Evolutionary conservation across 2,888 invertebrate genomes (phyloP), one percentile per base, ranked within the genome.

Genomic region (Macaria notata): DNA sequence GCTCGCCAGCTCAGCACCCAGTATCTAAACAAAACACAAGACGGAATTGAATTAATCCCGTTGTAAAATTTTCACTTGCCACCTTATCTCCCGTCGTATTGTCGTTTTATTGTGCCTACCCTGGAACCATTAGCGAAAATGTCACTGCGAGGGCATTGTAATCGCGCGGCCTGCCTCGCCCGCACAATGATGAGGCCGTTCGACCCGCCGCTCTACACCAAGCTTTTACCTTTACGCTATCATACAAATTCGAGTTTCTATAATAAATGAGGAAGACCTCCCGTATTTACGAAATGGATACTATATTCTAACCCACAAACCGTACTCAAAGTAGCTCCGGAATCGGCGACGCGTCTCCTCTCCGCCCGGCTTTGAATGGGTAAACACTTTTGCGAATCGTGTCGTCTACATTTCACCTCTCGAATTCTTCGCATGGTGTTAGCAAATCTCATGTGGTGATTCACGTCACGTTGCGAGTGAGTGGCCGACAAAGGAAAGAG

Each of bases 101-200:
- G 89, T 90, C 89, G 83, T 87, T 89, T 90, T 89, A 90, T 89
- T 90, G 88, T 90, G 86, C 86, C 87, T 86, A 82, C 88, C 88
- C 86, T 86, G 85, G 78, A 87, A 90, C 90, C 90, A 90, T 91
- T 91, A 90, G 90, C 86, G 88, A 90, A 87, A 91, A 91, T 91
- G 89, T 91, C 90, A 90, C 86, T 83, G 83, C 84, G 84, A 71
- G 76, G 86, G 86, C 84, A 89, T 91, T 91, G 90, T 90, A 80
- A 82, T 83, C 86, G 82, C 79, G 75, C 72, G 81, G 81, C 81
- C 83, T 79, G 83, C 84, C 82, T 76, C 76, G 78, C 79, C 84
- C 82, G 80, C 80, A 89, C 90, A 90, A 89, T 89, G 87, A 83
- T 86, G 82, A 78, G 86, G 78, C 84, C 78, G 78, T 76, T 81